phyloP scores from a whole-genome alignment of 2,797 vertebrate species.

The Hipposideros larvatus region DNA sequence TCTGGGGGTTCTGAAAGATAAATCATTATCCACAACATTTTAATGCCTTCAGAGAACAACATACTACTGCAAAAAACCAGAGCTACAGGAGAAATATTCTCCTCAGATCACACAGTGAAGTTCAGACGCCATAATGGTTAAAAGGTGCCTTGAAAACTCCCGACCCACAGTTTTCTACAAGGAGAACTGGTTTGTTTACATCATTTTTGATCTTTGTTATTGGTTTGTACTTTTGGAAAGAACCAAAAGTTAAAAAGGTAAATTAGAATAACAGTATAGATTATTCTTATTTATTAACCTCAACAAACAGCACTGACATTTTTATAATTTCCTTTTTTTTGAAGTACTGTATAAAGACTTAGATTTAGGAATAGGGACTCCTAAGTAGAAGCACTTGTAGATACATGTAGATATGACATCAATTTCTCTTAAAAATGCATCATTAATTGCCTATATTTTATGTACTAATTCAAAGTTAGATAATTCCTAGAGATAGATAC shows the following conservation, averaged over 20 bases:
- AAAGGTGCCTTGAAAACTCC: background rate
- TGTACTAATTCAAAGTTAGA: background rate
- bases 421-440: background rate
- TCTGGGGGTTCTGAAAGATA: constrained; percentile 44
- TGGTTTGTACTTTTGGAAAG: background rate
- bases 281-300: background rate
- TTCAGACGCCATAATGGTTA: background rate
- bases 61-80: background rate
- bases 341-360: background rate
- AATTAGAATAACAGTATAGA: background rate
- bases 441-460: background rate
- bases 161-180: background rate
- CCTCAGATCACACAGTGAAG: background rate
- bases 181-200: background rate
- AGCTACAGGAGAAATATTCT: background rate
- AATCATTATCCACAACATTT: background rate
- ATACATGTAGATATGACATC: background rate
- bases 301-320: background rate
- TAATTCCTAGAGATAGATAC: background rate
- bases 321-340: background rate
- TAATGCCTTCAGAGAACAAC: constrained; percentile 62
- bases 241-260: background rate
- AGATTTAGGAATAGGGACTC: background rate
- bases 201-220: background rate
- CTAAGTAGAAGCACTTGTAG: background rate